phyloP scores from a whole-genome alignment of 2,888 invertebrate species.

The Microctonus brassicae region DNA sequence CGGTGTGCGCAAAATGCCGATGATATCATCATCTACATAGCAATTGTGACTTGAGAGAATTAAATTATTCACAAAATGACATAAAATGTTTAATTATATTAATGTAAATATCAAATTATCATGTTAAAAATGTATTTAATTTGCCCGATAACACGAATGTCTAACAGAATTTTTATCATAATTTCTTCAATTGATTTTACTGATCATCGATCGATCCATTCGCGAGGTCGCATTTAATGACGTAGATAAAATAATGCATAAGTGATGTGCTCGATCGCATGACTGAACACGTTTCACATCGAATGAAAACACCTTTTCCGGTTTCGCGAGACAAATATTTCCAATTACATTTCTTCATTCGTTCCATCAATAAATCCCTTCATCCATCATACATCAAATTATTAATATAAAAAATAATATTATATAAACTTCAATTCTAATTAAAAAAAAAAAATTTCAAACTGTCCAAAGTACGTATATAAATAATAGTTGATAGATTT shows the following conservation, averaged over 20 bases:
- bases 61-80: constrained; percentile 12
- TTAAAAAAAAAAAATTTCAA: too few relatives aligned
- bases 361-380: not conserved
- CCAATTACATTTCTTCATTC: not conserved
- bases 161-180: not conserved
- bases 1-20: constrained; percentile 36
- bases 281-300: constrained; percentile 20
- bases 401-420: too few relatives aligned
- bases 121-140: too few relatives aligned
- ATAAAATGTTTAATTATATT: not conserved
- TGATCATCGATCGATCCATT: constrained; percentile 40
- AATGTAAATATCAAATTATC: not conserved
- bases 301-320: not conserved
- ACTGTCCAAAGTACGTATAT: too few relatives aligned
- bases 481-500: not conserved
- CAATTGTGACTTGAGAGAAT: constrained; percentile 21
- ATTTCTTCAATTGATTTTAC: constrained; percentile 10
- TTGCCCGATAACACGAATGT: too few relatives aligned
- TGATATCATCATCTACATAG: constrained; percentile 41
- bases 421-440: too few relatives aligned
- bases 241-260: constrained; percentile 32
- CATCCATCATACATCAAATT: not conserved
- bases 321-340: constrained; percentile 4
- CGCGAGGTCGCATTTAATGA: constrained; percentile 35
- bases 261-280: constrained; percentile 32